Percentiles rank a stretch among this genome's conserved stretches.
phyloP scores from a whole-genome alignment of 1,140 invertebrate species.

The Fragariocoptes setiger region DNA sequence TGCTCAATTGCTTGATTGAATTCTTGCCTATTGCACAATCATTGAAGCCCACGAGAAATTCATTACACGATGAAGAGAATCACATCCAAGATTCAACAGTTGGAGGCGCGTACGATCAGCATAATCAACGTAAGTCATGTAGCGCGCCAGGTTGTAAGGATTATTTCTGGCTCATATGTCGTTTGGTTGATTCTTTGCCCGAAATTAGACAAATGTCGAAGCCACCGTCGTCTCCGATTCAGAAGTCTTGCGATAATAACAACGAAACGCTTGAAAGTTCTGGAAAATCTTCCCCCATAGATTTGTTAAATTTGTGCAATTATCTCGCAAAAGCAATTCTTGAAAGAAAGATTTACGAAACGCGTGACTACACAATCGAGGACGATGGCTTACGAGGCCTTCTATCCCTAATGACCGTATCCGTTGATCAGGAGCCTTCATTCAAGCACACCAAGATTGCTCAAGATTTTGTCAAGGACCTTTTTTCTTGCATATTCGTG shows the following conservation, averaged over 20 bases:
- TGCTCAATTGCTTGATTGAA: constrained; percentile 40
- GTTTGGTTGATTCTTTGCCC: constrained; percentile 49
- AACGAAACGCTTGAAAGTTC: constrained; percentile 20
- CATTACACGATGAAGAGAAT: not conserved
- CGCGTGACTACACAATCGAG: constrained; percentile 38
- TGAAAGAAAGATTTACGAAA: constrained; percentile 43
- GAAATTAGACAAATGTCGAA: too few species aligned
- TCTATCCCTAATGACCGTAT: constrained; percentile 46
- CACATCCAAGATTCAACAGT: not conserved
- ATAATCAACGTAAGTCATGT: constrained; percentile 31
- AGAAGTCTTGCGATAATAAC: constrained; percentile 28
- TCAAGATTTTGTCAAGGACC: constrained; percentile 22
- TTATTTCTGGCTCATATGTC: constrained; percentile 65
- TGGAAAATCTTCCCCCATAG: constrained; percentile 12
- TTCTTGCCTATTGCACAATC: constrained; percentile 45
- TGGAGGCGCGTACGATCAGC: not conserved
- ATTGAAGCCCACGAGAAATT: constrained; percentile 31
- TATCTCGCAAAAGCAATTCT: constrained; percentile 38
- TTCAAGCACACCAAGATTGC: constrained; percentile 50
- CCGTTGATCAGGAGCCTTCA: constrained; percentile 51
- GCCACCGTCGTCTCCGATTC: not conserved
- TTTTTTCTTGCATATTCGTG: constrained; percentile 62
- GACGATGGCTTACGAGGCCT: constrained; percentile 65
- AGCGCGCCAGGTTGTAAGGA: constrained; percentile 67
- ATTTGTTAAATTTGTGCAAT: constrained; percentile 38